Conservation (phyloP, 2,113 vertebrate genomes). For the Sinosuthora webbiana region DNA sequence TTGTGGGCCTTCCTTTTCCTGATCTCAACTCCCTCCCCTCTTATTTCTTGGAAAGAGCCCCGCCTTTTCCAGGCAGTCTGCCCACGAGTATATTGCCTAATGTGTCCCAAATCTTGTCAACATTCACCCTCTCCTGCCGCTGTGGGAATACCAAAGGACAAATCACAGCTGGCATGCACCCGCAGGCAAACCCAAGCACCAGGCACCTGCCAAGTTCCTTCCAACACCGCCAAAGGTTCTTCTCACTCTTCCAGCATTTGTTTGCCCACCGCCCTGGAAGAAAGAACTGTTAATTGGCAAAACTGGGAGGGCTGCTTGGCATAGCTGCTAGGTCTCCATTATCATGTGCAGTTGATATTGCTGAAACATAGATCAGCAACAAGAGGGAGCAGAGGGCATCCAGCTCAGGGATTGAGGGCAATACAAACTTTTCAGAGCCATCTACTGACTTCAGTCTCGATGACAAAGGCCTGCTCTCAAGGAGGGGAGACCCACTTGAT, state of each 20-base stretch:
- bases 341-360: not conserved
- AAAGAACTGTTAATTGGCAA: not conserved
- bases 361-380: not conserved
- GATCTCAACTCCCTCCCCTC: not conserved
- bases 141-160: not conserved
- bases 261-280: conserved; percentile 81
- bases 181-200: not conserved
- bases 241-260: conserved; percentile 82
- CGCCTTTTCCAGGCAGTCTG: conserved; percentile 11
- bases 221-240: conserved; percentile 88
- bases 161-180: not conserved
- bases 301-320: not conserved
- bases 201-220: conserved; percentile 86
- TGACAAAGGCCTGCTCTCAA: not conserved
- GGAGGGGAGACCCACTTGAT: not conserved
- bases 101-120: not conserved
- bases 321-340: not conserved
- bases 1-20: not conserved
- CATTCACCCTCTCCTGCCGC: not conserved
- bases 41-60: not conserved
- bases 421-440: not conserved
- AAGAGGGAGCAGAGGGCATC: not conserved
- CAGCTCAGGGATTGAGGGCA: not conserved
- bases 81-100: not conserved
- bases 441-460: not conserved